Base-by-base conservation (phyloP, 2,888 invertebrate genomes). In the Lydus trimaculatus region DNA sequence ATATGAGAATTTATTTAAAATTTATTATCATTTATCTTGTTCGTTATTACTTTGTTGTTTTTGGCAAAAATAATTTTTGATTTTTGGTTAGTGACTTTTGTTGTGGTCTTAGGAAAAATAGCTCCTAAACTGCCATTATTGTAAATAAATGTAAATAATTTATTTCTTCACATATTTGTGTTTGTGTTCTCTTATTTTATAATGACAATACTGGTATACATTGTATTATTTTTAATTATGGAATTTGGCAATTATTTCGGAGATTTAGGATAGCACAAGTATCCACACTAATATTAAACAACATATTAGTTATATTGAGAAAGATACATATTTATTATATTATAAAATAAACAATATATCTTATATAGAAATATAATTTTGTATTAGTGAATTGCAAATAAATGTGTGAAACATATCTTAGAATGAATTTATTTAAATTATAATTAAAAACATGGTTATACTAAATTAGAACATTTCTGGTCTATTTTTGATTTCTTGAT, bases 401-500 rank as follows among this genome's bases (percentile, higher is more conserved):
- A 79, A 81, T 78, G 79, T 78, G 79, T 79, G 77, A 74, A 73
- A 72, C 62, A 62, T 58, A 23, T 31, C 33, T n/a, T n/a, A n/a
- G 28, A 67, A 62, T 9, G 1, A 1, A 48, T 17, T 63, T 63
- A 52, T 62, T 52, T 65, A n/a, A n/a, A n/a, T n/a, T n/a, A n/a
- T n/a, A n/a, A n/a, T n/a, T n/a, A n/a, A n/a, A 7, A 20, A 63
- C 28, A 28, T 31, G 31, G 28, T 58, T 23, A 7, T 20, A 48
- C 61, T 73, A 25, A 59, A 56, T 73, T 77, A 82, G 78, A 86
- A 85, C 66, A 75, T 78, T 39, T 84, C 81, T 13, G 85, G 84
- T 76, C 79, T 73, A 15, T 76, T 73, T 61, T 82, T 82, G 28
- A 87, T 85, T 81, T 87, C 86, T 72, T 85, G 82, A 67, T 80